Evolutionary conservation across 2,113 vertebrate species (phyloP).

Genomic region (Bubo bubo): DNA sequence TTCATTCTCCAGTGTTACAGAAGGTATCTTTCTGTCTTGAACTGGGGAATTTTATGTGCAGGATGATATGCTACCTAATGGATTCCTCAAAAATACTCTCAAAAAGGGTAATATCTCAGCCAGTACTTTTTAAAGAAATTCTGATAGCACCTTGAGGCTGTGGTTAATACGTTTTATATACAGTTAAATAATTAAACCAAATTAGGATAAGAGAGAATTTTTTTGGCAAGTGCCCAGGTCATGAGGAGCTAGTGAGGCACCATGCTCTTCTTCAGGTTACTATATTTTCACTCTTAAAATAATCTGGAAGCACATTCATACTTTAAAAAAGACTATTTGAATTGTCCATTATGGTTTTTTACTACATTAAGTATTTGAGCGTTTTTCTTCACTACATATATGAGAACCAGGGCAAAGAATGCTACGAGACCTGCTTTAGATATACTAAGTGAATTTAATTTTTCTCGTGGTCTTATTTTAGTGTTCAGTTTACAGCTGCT

Average conservation of each 20-base stretch:
- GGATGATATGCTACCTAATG: background rate
- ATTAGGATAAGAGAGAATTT: background rate
- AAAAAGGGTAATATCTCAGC: background rate
- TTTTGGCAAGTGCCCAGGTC: background rate
- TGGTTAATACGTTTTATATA: background rate
- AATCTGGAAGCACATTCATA: background rate
- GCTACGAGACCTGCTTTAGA: background rate
- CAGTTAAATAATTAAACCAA: background rate
- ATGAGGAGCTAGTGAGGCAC: background rate
- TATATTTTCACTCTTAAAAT: background rate
- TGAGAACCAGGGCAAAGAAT: background rate
- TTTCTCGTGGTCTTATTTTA: background rate
- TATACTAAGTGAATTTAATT: background rate
- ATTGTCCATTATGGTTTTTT: background rate
- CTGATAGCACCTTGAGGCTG: background rate
- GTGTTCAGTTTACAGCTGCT: slow-evolving; percentile 47
- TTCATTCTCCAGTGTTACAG: background rate
- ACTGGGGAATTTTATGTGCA: background rate
- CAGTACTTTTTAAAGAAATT: background rate
- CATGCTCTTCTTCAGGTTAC: background rate
- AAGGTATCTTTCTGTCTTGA: background rate
- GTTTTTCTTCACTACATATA: background rate
- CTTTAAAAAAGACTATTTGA: background rate
- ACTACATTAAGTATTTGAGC: background rate
- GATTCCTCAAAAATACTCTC: background rate